Conservation (phyloP, 2,888 invertebrate genomes). For the Hypomecis punctinalis region DNA sequence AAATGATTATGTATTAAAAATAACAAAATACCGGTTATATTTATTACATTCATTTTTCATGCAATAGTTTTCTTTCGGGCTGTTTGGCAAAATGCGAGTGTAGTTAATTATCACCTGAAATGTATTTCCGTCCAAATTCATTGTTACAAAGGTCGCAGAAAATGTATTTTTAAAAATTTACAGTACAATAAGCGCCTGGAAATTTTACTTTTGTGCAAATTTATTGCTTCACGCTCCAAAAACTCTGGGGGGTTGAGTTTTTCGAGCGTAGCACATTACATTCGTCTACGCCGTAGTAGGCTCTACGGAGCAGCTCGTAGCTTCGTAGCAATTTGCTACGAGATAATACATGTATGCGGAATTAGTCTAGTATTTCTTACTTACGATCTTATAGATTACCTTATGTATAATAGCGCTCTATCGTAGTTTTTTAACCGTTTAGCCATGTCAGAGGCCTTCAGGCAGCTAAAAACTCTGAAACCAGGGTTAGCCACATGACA, state of each 20-base stretch:
- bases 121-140: neutral
- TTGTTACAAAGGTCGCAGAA: neutral
- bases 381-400: too few species aligned
- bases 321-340: neutral
- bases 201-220: conserved; percentile 6
- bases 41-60: neutral
- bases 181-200: neutral
- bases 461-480: too few species aligned
- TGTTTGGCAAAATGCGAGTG: neutral
- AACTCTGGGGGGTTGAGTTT: neutral
- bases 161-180: neutral
- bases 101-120: neutral
- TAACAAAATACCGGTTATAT: too few species aligned
- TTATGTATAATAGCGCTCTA: too few species aligned
- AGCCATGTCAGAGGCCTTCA: too few species aligned
- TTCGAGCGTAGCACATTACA: conserved; percentile 6
- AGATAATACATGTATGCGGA: neutral
- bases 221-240: conserved; percentile 8
- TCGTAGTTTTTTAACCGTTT: too few species aligned
- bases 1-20: too few species aligned
- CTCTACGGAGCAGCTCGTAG: neutral
- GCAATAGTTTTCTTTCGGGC: neutral
- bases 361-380: too few species aligned
- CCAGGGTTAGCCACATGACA: too few species aligned
- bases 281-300: conserved; percentile 4